Conservation (phyloP, 2,888 invertebrate species). For the Norana najaformis region DNA sequence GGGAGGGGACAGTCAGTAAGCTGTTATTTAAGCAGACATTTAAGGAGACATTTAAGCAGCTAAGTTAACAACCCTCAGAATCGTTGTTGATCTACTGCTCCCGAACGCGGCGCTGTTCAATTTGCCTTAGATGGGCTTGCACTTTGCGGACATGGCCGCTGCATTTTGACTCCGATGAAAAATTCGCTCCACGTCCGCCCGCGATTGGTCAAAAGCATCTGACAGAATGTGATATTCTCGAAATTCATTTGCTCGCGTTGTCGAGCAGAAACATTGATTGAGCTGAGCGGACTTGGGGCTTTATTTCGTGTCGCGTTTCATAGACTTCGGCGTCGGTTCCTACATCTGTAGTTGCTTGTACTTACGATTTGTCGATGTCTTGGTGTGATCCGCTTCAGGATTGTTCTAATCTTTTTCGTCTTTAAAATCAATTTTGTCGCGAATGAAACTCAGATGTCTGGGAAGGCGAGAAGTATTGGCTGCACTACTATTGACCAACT, state of each 20-base stretch:
- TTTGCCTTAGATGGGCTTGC: slow-evolving; percentile 4
- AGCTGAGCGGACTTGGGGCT: neutral
- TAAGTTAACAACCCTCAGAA: neutral
- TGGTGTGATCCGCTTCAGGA: neutral
- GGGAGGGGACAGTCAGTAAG: too few relatives aligned
- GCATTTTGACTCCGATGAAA: neutral
- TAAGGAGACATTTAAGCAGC: too few relatives aligned
- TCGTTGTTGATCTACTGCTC: neutral
- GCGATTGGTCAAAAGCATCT: slow-evolving; percentile 5
- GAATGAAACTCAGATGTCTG: neutral
- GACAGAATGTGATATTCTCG: neutral
- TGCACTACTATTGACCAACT: too few relatives aligned
- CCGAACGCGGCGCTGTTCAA: neutral
- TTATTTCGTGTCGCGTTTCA: neutral
- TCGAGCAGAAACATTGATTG: neutral
- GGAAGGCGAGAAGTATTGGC: neutral
- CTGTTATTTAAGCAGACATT: too few relatives aligned
- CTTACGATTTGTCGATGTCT: neutral
- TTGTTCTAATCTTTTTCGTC: neutral
- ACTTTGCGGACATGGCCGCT: neutral
- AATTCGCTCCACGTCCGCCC: neutral
- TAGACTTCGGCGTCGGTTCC: neutral
- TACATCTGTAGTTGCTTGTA: neutral
- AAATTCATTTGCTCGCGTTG: neutral
- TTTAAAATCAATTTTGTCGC: slow-evolving; percentile 13